These are phyloP conservation scores for Typhlichthys subterraneus DNA, from an alignment of 2,797 vertebrate genomes.

Conservation along the genomic window DNA sequence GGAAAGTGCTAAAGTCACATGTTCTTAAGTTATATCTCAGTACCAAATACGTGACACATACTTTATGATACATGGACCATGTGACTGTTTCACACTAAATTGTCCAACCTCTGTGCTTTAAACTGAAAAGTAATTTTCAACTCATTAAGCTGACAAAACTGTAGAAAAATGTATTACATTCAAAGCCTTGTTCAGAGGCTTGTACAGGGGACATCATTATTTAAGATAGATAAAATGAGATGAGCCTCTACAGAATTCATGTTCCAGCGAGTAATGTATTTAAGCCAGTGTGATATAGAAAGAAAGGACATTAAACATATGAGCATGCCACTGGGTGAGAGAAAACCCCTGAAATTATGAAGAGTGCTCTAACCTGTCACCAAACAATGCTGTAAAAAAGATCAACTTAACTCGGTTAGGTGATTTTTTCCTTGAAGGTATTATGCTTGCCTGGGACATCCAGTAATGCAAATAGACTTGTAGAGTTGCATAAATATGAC, in stretches of 20 bases:
- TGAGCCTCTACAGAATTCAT: not conserved
- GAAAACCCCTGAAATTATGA: too few species aligned
- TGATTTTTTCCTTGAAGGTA: too few species aligned
- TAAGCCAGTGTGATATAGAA: not conserved
- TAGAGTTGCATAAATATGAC: too few species aligned
- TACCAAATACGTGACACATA: constrained; percentile 11
- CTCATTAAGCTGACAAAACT: not conserved
- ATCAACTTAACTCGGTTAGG: too few species aligned
- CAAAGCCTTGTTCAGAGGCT: too few species aligned
- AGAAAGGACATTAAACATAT: not conserved
- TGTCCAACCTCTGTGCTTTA: constrained; percentile 3
- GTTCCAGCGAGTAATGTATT: not conserved
- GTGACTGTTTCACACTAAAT: constrained; percentile 9
- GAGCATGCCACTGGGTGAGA: too few species aligned
- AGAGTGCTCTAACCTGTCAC: too few species aligned
- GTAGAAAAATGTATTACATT: too few species aligned
- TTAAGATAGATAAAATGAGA: constrained; percentile 1
- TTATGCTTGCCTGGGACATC: too few species aligned
- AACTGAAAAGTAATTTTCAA: constrained; percentile 20
- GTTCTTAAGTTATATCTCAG: not conserved
- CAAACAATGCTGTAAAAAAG: too few species aligned
- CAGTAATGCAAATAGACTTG: too few species aligned
- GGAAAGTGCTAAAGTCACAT: constrained; percentile 31
- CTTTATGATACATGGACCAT: not conserved
- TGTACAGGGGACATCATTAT: not conserved